Conservation (phyloP, 2,113 vertebrate genomes). For the Siniperca chuatsi region DNA sequence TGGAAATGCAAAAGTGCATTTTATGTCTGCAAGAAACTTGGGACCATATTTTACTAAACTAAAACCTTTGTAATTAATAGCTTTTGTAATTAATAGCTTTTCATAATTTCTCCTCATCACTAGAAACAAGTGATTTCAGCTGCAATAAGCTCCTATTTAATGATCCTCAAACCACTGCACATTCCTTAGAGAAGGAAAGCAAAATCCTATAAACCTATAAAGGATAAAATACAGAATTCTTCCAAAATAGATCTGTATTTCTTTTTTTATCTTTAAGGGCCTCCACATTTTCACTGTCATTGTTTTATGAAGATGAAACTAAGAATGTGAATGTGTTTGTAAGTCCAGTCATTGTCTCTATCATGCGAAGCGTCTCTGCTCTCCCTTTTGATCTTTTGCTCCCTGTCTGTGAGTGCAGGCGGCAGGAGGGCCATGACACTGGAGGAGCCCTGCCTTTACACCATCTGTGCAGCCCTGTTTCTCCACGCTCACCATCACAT, state of each 20-base stretch:
- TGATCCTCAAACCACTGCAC: neutral
- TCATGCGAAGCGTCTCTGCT: conserved; percentile 29
- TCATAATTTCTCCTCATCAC: neutral
- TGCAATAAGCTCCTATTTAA: neutral
- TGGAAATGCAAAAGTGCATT: neutral
- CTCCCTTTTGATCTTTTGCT: conserved; percentile 68
- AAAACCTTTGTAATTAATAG: neutral
- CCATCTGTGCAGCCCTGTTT: conserved; percentile 73
- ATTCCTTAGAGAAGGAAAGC: neutral
- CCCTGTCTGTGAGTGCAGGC: conserved; percentile 36
- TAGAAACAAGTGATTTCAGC: neutral
- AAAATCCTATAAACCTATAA: neutral
- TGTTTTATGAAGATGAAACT: neutral
- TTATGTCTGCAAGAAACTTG: neutral
- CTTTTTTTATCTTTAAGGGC: neutral
- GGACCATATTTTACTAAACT: neutral
- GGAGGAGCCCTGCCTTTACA: conserved; percentile 67
- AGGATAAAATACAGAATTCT: neutral
- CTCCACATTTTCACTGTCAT: neutral
- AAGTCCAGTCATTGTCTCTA: neutral
- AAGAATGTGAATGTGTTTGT: neutral
- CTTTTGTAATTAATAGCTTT: neutral
- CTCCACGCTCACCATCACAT: conserved; percentile 48
- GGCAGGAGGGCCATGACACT: conserved; percentile 38
- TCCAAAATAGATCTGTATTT: neutral